Conservation (phyloP, 92 coral and sea anemone genomes). For the Epizoanthus scotinus region DNA sequence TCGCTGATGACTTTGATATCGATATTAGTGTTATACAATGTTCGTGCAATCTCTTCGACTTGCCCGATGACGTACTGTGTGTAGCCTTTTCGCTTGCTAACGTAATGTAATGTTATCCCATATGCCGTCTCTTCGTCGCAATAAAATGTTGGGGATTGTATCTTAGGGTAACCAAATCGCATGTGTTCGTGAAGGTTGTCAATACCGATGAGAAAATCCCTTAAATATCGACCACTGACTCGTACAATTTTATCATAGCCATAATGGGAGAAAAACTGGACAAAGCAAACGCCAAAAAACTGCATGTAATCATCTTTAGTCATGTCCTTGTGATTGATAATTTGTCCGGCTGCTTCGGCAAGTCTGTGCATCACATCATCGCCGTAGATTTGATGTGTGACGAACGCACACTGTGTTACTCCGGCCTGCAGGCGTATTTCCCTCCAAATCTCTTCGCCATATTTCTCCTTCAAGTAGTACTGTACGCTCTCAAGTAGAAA, state of each 20-base stretch:
- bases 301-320: conserved; percentile 77
- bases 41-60: conserved; percentile 67
- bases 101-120: conserved; percentile 74
- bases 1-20: conserved; percentile 60
- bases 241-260: conserved; percentile 87
- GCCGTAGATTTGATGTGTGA: conserved; percentile 73
- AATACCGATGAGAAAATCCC: conserved; percentile 82
- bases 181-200: conserved; percentile 88
- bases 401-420: conserved; percentile 52
- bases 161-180: conserved; percentile 86
- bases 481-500: conserved; percentile 74
- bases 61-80: conserved; percentile 82
- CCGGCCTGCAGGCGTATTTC: conserved; percentile 62
- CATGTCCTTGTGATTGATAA: conserved; percentile 64
- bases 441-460: conserved; percentile 71
- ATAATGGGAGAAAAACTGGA: conserved; percentile 76
- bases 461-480: conserved; percentile 57
- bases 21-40: conserved; percentile 62
- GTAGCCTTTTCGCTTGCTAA: conserved; percentile 71
- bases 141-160: conserved; percentile 81
- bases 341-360: conserved; percentile 62
- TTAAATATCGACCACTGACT: conserved; percentile 79
- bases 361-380: conserved; percentile 66
- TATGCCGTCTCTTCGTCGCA: conserved; percentile 77
- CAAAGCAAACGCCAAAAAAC: conserved; percentile 78